Evolutionary conservation across 1,140 invertebrate genomes (phyloP).

Genomic region (Drosophila arawakana): DNA sequence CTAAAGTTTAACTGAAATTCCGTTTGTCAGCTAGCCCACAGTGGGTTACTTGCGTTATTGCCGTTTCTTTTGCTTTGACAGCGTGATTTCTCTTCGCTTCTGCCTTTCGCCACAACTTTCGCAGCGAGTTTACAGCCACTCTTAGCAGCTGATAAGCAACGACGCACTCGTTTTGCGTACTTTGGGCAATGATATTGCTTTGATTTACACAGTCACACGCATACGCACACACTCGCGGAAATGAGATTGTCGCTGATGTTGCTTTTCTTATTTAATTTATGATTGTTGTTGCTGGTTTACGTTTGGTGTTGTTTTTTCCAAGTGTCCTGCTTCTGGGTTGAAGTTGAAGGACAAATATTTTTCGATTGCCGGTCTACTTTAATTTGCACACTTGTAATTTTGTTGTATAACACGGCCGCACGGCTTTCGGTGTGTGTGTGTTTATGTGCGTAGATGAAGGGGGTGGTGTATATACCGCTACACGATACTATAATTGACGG

Average conservation of each 20-base stretch:
- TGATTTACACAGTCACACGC: slow-evolving; percentile 11
- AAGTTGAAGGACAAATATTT: slow-evolving; percentile 40
- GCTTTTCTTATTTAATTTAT: slow-evolving; percentile 1
- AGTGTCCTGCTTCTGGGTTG: slow-evolving; percentile 3
- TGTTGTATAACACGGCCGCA: slow-evolving; percentile 72
- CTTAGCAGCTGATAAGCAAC: slow-evolving; percentile 48
- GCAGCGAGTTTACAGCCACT: slow-evolving; percentile 30
- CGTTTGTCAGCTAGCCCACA: not conserved
- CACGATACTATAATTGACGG: slow-evolving; percentile 74
- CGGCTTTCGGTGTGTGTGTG: slow-evolving; percentile 14
- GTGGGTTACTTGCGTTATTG: slow-evolving; percentile 34
- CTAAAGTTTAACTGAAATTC: slow-evolving; percentile 27
- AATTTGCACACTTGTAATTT: slow-evolving; percentile 62
- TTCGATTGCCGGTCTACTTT: slow-evolving; percentile 55
- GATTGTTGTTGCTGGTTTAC: slow-evolving; percentile 8
- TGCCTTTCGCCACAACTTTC: slow-evolving; percentile 40
- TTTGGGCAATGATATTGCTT: slow-evolving; percentile 35
- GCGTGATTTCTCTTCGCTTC: slow-evolving; percentile 48
- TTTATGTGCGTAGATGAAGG: slow-evolving; percentile 4
- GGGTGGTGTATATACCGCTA: slow-evolving; percentile 31
- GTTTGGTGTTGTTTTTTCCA: not conserved
- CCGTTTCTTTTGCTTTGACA: slow-evolving; percentile 57
- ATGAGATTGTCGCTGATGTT: slow-evolving; percentile 1
- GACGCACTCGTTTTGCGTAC: slow-evolving; percentile 20
- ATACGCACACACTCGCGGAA: slow-evolving; percentile 4